A percentile compares a stretch with the other conserved stretches of the same genome.
Conservation (phyloP, 2,888 invertebrate species). For the Incurvaria masculella region DNA sequence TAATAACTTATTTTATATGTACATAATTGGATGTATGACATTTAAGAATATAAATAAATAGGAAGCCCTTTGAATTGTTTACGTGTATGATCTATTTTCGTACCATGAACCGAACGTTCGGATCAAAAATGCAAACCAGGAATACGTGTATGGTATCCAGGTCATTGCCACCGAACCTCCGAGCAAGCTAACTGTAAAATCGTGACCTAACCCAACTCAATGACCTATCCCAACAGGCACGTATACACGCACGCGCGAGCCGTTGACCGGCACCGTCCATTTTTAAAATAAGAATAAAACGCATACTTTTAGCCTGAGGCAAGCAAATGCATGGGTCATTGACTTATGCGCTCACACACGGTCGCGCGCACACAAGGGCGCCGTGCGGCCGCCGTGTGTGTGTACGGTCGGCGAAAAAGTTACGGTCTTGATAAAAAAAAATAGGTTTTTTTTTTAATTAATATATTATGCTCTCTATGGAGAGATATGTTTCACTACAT, state of each 20-base stretch:
- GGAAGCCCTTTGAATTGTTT: too few species aligned
- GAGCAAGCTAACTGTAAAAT: background rate
- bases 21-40: too few species aligned
- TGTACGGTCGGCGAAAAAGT: background rate
- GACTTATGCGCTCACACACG: conserved; percentile 38
- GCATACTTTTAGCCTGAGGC: conserved; percentile 56
- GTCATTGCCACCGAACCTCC: too few species aligned
- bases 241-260: conserved; percentile 28
- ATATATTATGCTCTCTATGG: too few species aligned
- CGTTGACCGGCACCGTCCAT: conserved; percentile 44
- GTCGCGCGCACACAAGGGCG: conserved; percentile 17
- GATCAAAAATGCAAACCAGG: too few species aligned
- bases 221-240: conserved; percentile 45
- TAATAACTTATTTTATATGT: too few species aligned
- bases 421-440: too few species aligned
- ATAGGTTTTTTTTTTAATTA: background rate
- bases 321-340: conserved; percentile 53
- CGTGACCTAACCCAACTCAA: conserved; percentile 20
- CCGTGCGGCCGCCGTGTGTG: background rate
- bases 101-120: too few species aligned
- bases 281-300: conserved; percentile 57
- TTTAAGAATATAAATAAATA: too few species aligned
- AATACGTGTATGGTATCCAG: too few species aligned
- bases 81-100: too few species aligned
- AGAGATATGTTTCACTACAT: too few species aligned